These are phyloP conservation scores for Ophion ventricosus DNA, from an alignment of 2,888 invertebrate species.

Conservation along the genomic window DNA sequence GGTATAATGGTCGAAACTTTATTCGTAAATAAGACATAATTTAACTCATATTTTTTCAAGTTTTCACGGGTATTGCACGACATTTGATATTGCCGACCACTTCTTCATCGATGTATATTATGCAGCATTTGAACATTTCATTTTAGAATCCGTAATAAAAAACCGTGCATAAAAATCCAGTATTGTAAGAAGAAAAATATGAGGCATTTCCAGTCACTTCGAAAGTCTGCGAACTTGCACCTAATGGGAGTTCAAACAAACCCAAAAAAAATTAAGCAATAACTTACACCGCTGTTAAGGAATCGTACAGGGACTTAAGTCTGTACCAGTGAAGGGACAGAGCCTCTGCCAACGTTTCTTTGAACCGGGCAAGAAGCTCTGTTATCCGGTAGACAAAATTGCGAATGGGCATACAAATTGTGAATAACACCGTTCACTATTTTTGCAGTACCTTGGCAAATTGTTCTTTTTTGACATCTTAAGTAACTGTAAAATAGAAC, in stretches of 20 bases:
- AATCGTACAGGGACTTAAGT: conserved; percentile 4
- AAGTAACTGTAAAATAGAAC: not conserved
- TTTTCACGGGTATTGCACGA: too few species aligned
- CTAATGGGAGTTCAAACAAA: too few species aligned
- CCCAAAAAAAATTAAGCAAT: conserved; percentile 9
- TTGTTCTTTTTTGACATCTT: not conserved
- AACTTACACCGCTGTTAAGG: conserved; percentile 23
- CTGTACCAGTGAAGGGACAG: conserved; percentile 11
- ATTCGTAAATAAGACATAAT: too few species aligned
- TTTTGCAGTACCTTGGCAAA: not conserved
- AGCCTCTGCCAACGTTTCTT: conserved; percentile 19
- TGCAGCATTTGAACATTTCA: too few species aligned
- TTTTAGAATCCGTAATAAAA: too few species aligned
- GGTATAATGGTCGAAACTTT: too few species aligned
- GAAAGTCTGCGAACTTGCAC: not conserved
- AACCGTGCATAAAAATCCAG: too few species aligned
- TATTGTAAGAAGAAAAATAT: too few species aligned
- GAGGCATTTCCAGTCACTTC: too few species aligned
- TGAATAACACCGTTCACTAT: not conserved
- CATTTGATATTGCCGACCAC: too few species aligned
- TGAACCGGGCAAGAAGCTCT: not conserved
- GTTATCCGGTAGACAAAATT: not conserved
- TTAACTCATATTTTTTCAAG: too few species aligned
- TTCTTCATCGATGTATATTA: too few species aligned
- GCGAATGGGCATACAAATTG: not conserved